Percentiles rank a stretch among this genome's conserved stretches.
Evolutionary conservation across 1,140 invertebrate genomes (phyloP).

Genomic region (Cydia splendana): DNA sequence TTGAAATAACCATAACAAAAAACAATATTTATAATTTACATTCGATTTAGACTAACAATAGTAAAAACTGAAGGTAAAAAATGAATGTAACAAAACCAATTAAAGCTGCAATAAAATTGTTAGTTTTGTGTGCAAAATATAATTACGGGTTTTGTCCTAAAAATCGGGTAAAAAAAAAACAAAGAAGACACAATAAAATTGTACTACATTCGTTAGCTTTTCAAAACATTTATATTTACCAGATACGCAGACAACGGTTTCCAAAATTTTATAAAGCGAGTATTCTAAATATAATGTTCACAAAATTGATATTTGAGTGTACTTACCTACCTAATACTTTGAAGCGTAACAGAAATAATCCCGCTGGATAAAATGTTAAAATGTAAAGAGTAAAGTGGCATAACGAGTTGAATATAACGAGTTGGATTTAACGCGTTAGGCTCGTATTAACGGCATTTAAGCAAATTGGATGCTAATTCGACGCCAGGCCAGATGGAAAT

Average conservation of each 20-base stretch:
- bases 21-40: too few species aligned
- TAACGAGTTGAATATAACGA: conserved; percentile 41
- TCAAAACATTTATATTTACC: not conserved
- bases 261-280: too few species aligned
- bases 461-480: conserved; percentile 54
- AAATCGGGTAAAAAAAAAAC: not conserved
- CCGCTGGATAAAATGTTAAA: conserved; percentile 5
- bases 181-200: too few species aligned
- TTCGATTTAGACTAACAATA: too few species aligned
- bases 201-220: not conserved
- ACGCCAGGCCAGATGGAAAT: conserved; percentile 32
- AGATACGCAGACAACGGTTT: not conserved
- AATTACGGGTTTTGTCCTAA: not conserved
- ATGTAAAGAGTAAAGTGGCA: conserved; percentile 28
- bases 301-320: too few species aligned
- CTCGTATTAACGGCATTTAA: conserved; percentile 45
- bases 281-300: too few species aligned
- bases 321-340: too few species aligned
- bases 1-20: too few species aligned
- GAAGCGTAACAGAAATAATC: not conserved
- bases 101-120: too few species aligned
- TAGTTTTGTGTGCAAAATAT: not conserved
- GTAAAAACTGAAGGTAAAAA: too few species aligned
- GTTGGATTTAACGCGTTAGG: conserved; percentile 43
- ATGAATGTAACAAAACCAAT: too few species aligned